Evolutionary conservation across 2,113 vertebrate species (phyloP).

Genomic region (Oxyura jamaicensis): DNA sequence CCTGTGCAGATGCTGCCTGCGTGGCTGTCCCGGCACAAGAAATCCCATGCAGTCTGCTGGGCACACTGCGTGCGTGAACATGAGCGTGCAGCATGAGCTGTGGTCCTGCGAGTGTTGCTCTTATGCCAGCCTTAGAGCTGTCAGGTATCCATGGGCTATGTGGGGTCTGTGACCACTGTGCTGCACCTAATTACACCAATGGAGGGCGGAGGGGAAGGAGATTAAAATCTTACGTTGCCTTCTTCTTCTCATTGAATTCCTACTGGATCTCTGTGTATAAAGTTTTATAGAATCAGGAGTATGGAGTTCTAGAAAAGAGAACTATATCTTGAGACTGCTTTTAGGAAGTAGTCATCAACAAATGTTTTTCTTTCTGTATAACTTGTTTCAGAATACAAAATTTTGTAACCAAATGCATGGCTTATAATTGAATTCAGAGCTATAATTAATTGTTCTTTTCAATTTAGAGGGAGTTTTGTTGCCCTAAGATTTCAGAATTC

Average conservation of each 20-base stretch:
- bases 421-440: background rate
- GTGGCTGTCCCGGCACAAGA: background rate
- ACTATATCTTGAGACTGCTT: background rate
- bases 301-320: background rate
- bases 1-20: background rate
- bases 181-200: background rate
- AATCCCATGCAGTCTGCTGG: background rate
- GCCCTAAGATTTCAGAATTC: background rate
- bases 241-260: background rate
- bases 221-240: background rate
- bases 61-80: background rate
- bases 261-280: background rate
- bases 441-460: slow-evolving; percentile 21
- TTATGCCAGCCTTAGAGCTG: fast-evolving
- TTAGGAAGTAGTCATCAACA: background rate
- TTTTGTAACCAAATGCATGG: background rate
- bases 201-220: background rate
- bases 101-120: background rate
- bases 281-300: background rate
- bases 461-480: background rate
- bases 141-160: background rate
- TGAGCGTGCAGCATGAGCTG: background rate
- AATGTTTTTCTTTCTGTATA: background rate
- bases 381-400: background rate
- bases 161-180: background rate